Evolutionary conservation across 92 coral and sea anemone genomes (phyloP), one percentile per base, ranked within the genome.

Genomic region (Blastomussa wellsi): DNA sequence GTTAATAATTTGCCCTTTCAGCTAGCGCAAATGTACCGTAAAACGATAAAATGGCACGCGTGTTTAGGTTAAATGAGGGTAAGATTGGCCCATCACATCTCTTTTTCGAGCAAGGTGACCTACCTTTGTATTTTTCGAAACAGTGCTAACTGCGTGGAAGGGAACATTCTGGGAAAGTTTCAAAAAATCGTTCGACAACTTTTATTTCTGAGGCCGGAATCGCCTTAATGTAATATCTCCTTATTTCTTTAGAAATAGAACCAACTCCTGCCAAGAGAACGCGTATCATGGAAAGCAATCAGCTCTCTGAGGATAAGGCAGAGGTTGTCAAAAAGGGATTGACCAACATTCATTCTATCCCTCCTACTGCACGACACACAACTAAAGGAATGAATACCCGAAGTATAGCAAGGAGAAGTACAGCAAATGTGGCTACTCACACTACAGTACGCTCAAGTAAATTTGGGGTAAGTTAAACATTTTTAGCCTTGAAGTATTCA

Each of bases 311-410:
- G 77, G 95, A 93, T 1, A 82, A 89, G 35, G 90, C 90, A 9
- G 93, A 94, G 35, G 91, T 86, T 3, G 97, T 91, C n/a, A 91
- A 85, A 17, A 89, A 89, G 79, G 97, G 94, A 6, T 93, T 89
- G 42, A 89, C 92, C 16, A 89, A 84, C 76, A 86, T 91, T 62
- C 97, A n/a, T n/a, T n/a, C 97, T 22, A 88, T 42, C 7, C 86
- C 88, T 35, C 92, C 95, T 3, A 88, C 93, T 17, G 89, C 7
- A 7, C 65, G 10, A 0, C 12, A 29, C 29, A 57, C 93, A 67
- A 39, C 91, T 13, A 22, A 71, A 47, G 87, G 82, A 7, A 42
- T 87, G 3, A 86, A 90, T 71, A 81, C 85, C 36, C 91, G 89
- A 53, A 76, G 86, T 20, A 42, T 35, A 33, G 67, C 93, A 12